Evolutionary conservation across 37 sponge, comb jelly and placozoan species (phyloP), one percentile per base, ranked within the genome.

Genomic region (Beroe forskalii): DNA sequence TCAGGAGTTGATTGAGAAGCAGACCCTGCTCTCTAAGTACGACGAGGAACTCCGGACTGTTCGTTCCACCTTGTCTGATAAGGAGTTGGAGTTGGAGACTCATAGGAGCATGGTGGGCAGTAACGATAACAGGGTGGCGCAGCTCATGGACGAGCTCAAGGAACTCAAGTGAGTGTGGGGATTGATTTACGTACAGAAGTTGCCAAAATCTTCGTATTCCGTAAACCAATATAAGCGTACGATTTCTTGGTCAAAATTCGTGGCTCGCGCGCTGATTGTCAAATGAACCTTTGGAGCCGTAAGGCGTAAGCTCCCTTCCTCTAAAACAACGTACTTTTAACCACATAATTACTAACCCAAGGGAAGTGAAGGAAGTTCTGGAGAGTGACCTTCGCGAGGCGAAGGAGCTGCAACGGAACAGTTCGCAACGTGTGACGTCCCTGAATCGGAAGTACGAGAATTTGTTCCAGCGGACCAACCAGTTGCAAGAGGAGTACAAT

Each of bases 81-180:
- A 72, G 20, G 40, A 72, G 75, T 22, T 72, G 75, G 75, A 72
- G 36, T 39, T 72, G 14, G 75, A 72, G 9, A 32, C 37, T 6
- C 75, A 72, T 8, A 23, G 75, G 9, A 17, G 19, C 9, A 1
- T 37, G 20, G 39, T 72, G 32, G 75, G 75, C 37, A 38, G 2
- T 32, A 32, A 72, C 75, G 75, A 72, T 30, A 72, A 72, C 75
- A 72, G 75, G 39, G 75, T 72, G 39, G 8, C 75, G 28, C 75
- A 72, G 35, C 75, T 72, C 8, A 3, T 20, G 30, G 9, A 20
- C 8, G 75, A 72, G 30, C 37, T 72, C 22, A 22, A 39, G 2
- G 40, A 72, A 6, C 75, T 72, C 75, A 72, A 72, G 75, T 72
- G 39, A 72, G 75, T 55, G 60, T 55, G 14, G n/a, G n/a, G n/a